phyloP scores from a whole-genome alignment of 2,888 invertebrate species.

The Heliothis peltigera region DNA sequence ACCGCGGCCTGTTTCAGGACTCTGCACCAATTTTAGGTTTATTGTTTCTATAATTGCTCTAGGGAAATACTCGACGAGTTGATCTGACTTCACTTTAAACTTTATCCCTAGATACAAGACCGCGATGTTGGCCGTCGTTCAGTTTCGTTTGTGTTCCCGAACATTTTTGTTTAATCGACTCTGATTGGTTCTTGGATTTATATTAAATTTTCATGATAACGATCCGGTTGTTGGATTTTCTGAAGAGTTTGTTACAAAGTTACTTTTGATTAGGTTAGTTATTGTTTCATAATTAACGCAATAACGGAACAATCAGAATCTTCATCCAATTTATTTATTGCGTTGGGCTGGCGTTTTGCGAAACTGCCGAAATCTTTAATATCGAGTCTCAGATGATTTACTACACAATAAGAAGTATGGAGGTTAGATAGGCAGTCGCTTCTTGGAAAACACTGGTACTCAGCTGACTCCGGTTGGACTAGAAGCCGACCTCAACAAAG shows the following conservation, averaged over 20 bases:
- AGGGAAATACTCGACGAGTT: slow-evolving; percentile 76
- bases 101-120: slow-evolving; percentile 67
- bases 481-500: too few species aligned
- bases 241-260: slow-evolving; percentile 14
- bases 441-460: too few species aligned
- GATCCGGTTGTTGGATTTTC: slow-evolving; percentile 27
- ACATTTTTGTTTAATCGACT: slow-evolving; percentile 58
- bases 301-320: slow-evolving; percentile 17
- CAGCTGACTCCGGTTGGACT: too few species aligned
- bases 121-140: slow-evolving; percentile 68
- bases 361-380: neutral
- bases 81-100: slow-evolving; percentile 73
- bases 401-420: too few species aligned
- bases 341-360: neutral
- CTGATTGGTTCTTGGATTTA: slow-evolving; percentile 57
- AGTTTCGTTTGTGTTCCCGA: slow-evolving; percentile 53
- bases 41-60: slow-evolving; percentile 88
- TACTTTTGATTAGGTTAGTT: slow-evolving; percentile 13
- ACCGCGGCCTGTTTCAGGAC: slow-evolving; percentile 78
- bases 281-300: slow-evolving; percentile 14
- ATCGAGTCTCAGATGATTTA: neutral
- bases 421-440: too few species aligned
- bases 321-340: neutral
- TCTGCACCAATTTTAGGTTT: slow-evolving; percentile 86
- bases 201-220: slow-evolving; percentile 50